phyloP scores from a whole-genome alignment of 2,888 invertebrate genomes.

The Aphrophora alni region DNA sequence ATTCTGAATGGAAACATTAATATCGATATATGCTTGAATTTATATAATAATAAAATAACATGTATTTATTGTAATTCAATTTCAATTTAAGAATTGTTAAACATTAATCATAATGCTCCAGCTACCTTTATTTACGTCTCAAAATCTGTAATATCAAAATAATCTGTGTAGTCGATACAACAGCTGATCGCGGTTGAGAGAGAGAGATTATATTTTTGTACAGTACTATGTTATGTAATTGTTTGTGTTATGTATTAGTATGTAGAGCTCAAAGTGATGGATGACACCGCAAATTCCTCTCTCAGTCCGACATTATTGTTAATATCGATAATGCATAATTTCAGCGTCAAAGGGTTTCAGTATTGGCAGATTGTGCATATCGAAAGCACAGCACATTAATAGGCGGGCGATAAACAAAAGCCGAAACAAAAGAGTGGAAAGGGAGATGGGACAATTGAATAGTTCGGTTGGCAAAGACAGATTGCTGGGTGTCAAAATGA shows the following conservation, averaged over 20 bases:
- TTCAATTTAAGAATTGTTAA: no score
- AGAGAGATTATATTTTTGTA: no score
- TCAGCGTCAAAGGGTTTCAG: background rate
- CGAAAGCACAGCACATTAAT: no score
- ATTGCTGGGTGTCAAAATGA: background rate
- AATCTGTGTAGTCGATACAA: no score
- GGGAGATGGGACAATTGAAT: background rate
- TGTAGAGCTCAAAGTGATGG: background rate
- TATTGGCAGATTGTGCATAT: background rate
- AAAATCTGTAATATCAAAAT: no score
- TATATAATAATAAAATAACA: no score
- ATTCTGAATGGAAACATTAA: no score
- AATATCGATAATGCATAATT: background rate
- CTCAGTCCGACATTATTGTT: background rate
- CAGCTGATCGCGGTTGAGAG: no score
- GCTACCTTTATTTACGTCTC: no score
- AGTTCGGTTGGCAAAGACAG: background rate
- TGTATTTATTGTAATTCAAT: no score
- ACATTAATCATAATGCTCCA: no score
- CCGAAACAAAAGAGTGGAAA: background rate
- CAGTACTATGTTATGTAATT: background rate
- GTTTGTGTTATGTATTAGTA: background rate
- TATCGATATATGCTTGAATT: no score
- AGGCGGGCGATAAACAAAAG: background rate
- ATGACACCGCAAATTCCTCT: background rate